Evolutionary conservation across 2,888 invertebrate genomes (phyloP), one percentile per base, ranked within the genome.

Genomic region (Mamestra brassicae): DNA sequence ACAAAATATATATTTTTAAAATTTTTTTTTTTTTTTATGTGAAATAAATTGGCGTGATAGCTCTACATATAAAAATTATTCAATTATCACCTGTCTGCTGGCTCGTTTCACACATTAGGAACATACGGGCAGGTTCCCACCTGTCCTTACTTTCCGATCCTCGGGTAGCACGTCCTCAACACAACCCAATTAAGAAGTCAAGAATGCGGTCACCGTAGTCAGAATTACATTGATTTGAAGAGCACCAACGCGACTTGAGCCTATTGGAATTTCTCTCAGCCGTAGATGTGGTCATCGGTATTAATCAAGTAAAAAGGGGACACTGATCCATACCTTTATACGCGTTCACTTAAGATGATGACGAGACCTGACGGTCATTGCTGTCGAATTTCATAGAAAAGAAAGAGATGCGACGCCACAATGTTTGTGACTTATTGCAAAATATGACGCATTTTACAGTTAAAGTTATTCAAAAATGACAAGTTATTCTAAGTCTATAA

Each of bases 301-400:
- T 72, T 75, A 85, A 73, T 81, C 82, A 81, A 74, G 62, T 65
- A 80, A 76, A 83, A 77, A 76, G 81, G 77, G 80, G 13, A 54
- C 10, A n/a, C 15, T 17, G 50, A 61, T 75, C 36, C 38, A 54
- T 78, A 54, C 58, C 50, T 71, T 64, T 57, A 68, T 68, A 68
- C 3, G 42, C 13, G n/a, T 61, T 82, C 54, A 11, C 47, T 13
- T 60, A 60, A 5, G 10, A 10, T 0, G 10, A 0, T 60, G n/a
- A 38, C 5, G 38, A 10, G 5, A n/a, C n/a, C 8, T 60, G 11
- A 38, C 10, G 0, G 38, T n/a, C 2, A 10, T n/a, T 10, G 38
- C n/a, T 60, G 10, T 60, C 2, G 38, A 8, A 17, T 10, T 17
- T 34, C 5, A 60, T 8, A 60, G 1, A 17, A 60, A 58, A 17